These are phyloP conservation scores for Charadrius vociferus DNA, from an alignment of 2,113 vertebrate species.

Conservation along the genomic window DNA sequence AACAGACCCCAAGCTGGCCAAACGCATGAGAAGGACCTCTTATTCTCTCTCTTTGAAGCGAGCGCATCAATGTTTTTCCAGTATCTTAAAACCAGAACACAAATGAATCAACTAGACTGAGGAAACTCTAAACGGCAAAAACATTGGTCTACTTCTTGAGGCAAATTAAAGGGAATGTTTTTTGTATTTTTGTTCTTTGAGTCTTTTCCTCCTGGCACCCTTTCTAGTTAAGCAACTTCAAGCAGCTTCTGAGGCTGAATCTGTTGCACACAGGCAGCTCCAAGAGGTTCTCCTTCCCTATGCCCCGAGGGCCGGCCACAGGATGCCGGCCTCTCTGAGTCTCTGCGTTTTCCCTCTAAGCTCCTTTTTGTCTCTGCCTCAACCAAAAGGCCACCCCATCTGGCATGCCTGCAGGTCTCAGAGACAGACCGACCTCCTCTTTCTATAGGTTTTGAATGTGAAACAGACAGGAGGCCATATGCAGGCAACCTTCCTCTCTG, in stretches of 20 bases:
- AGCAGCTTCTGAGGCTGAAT: rapidly evolving
- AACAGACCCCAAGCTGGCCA: not conserved
- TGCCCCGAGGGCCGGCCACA: rapidly evolving
- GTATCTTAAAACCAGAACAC: not conserved
- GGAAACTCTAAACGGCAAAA: not conserved
- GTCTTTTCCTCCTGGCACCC: not conserved
- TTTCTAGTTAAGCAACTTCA: not conserved
- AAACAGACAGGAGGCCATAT: not conserved
- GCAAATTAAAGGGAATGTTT: not conserved
- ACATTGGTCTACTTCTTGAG: not conserved
- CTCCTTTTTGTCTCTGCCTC: not conserved
- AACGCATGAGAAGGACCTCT: not conserved
- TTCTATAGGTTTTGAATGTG: not conserved
- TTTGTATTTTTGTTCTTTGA: not conserved
- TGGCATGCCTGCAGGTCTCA: not conserved
- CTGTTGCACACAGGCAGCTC: not conserved
- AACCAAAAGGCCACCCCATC: not conserved
- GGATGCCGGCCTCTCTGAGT: not conserved
- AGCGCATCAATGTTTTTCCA: not conserved
- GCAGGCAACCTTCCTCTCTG: not conserved
- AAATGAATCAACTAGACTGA: not conserved
- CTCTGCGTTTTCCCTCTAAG: not conserved
- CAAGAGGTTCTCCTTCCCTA: rapidly evolving
- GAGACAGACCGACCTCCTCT: rapidly evolving
- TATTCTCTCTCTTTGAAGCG: not conserved